Evolutionary conservation across 1,140 invertebrate species (phyloP).

Genomic region (Periplaneta americana): DNA sequence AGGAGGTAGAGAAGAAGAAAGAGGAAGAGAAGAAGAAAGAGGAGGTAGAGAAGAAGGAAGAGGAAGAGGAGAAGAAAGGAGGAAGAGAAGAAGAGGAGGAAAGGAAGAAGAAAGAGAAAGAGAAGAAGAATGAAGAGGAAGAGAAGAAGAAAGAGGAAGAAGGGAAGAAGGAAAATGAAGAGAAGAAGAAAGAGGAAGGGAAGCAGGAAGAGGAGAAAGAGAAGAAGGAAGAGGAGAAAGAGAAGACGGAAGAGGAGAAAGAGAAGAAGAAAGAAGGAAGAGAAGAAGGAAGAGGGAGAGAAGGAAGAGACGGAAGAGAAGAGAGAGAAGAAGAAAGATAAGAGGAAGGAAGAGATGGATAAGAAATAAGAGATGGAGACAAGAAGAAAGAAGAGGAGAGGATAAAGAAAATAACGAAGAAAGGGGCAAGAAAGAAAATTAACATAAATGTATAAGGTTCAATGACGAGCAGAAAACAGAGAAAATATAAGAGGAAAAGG

Average conservation of each 20-base stretch:
- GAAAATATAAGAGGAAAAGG: neutral
- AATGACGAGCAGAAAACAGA: neutral
- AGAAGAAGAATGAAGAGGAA: neutral
- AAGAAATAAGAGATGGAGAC: neutral
- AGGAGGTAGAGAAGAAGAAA: neutral
- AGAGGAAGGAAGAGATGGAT: neutral
- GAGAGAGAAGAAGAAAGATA: neutral
- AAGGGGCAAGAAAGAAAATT: neutral
- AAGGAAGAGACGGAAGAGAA: neutral
- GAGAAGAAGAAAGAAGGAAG: neutral
- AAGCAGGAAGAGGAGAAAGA: neutral
- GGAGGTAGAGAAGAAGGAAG: neutral
- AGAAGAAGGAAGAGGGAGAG: neutral
- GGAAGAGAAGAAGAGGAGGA: neutral
- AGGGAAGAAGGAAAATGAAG: neutral
- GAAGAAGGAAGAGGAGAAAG: conserved; percentile 5
- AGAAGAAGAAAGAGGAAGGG: neutral
- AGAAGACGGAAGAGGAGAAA: conserved; percentile 1
- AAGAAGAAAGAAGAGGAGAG: neutral
- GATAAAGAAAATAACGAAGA: neutral
- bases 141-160: neutral
- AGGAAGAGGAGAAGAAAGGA: neutral
- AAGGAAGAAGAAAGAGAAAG: neutral
- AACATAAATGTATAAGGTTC: neutral
- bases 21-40: neutral